Percentiles rank a stretch among this genome's conserved stretches.
These are phyloP conservation scores for Anthopleura sola DNA, from an alignment of 64 coral and sea anemone species.

Conservation along the genomic window DNA sequence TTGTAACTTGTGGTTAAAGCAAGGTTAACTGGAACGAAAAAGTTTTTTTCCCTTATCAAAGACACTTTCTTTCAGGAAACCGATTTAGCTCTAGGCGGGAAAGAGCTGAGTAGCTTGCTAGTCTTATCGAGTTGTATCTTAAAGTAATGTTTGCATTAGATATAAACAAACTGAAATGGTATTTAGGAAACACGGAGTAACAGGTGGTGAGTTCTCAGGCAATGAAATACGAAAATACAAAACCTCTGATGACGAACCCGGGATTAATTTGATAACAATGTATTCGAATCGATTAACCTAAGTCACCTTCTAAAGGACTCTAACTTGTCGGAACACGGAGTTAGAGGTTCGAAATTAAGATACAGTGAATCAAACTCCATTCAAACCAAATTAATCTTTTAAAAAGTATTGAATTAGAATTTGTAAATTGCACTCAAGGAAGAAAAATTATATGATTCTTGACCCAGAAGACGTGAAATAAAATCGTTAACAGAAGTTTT, in stretches of 20 bases:
- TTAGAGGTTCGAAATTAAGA: background rate
- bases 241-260: slow-evolving; percentile 30
- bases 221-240: slow-evolving; percentile 29
- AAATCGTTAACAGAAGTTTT: background rate
- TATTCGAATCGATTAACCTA: slow-evolving; percentile 44
- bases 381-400: background rate
- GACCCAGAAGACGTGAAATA: background rate
- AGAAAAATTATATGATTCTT: background rate
- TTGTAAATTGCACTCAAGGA: background rate
- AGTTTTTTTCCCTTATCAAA: background rate
- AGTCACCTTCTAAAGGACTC: background rate
- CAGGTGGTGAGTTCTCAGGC: slow-evolving; percentile 85
- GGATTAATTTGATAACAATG: slow-evolving; percentile 72
- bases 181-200: slow-evolving; percentile 52
- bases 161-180: slow-evolving; percentile 73
- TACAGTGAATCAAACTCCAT: background rate
- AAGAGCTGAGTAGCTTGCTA: background rate
- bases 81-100: slow-evolving; percentile 3
- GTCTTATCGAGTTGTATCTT: slow-evolving; percentile 13
- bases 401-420: background rate
- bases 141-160: slow-evolving; percentile 71
- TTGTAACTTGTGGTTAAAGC: background rate
- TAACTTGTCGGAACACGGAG: background rate
- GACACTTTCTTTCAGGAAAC: background rate
- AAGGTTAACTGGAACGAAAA: background rate